Evolutionary conservation across 2,888 invertebrate species (phyloP).

Genomic region (Drosophila diplacantha): DNA sequence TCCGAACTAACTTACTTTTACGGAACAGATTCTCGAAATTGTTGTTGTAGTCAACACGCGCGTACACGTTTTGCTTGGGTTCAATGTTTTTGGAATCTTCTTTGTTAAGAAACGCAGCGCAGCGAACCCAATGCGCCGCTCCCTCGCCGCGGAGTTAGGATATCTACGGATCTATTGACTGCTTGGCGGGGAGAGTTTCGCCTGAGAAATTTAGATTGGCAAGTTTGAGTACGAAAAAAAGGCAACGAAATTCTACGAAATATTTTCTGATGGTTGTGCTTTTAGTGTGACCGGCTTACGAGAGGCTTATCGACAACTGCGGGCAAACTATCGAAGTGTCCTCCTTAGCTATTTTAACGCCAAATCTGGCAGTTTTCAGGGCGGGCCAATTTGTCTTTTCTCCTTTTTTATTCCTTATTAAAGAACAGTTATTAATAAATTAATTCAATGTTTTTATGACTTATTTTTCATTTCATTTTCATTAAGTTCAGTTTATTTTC

Average conservation of each 20-base stretch:
- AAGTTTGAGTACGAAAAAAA: not conserved
- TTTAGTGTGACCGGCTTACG: not conserved
- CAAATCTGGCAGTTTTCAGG: not conserved
- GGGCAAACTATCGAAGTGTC: not conserved
- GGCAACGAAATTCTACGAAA: conserved; percentile 56
- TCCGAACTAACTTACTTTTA: not conserved
- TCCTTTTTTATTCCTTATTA: too few relatives aligned
- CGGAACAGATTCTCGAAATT: not conserved
- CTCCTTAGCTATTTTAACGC: not conserved
- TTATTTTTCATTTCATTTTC: too few relatives aligned
- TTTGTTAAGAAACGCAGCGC: not conserved
- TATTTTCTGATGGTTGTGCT: conserved; percentile 11
- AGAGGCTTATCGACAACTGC: conserved; percentile 16
- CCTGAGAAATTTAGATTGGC: not conserved
- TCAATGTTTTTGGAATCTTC: not conserved
- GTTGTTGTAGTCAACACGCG: conserved; percentile 1
- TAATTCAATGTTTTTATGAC: too few relatives aligned
- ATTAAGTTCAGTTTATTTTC: too few relatives aligned
- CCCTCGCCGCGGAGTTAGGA: not conserved
- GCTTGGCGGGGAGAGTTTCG: not conserved
- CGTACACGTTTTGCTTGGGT: conserved; percentile 14
- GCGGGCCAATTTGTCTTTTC: not conserved
- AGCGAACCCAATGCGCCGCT: not conserved
- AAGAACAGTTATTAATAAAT: too few relatives aligned
- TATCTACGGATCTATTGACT: not conserved